Percentiles rank a stretch among this genome's conserved stretches.
Conservation (phyloP, 2,888 invertebrate species). For the Drosophila lacicola region DNA sequence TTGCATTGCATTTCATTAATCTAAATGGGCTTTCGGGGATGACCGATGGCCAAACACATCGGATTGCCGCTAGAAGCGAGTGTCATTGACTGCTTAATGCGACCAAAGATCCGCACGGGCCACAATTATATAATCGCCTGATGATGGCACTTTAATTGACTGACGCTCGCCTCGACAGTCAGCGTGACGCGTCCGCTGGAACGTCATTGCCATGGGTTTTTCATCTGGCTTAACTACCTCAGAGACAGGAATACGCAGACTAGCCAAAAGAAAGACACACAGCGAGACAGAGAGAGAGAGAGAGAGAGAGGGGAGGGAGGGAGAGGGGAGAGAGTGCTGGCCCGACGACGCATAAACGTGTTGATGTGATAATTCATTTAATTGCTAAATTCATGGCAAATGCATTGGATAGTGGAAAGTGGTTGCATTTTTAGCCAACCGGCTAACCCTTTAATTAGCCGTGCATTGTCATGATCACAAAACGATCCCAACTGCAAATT, state of each 20-base stretch:
- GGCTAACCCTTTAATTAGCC: constrained; percentile 33
- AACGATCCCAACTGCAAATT: constrained; percentile 9
- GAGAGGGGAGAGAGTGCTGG: constrained; percentile 6
- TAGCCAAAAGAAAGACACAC: not conserved
- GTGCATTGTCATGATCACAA: constrained; percentile 19
- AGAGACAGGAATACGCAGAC: constrained; percentile 3
- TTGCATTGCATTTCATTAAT: constrained; percentile 47
- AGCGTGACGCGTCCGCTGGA: constrained; percentile 25
- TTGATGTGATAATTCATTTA: constrained; percentile 64
- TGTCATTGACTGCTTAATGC: constrained; percentile 79
- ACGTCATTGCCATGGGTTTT: constrained; percentile 35
- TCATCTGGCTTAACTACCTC: constrained; percentile 10
- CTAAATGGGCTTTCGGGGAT: constrained; percentile 17
- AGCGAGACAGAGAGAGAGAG: not conserved
- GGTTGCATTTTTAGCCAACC: constrained; percentile 25
- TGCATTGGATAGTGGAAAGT: constrained; percentile 46
- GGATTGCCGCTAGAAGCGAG: constrained; percentile 11
- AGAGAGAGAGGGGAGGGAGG: not conserved
- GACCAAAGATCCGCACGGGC: constrained; percentile 29
- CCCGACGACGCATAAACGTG: constrained; percentile 48
- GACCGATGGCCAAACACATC: constrained; percentile 4
- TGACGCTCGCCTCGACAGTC: constrained; percentile 47
- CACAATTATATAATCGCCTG: constrained; percentile 66
- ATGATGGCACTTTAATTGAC: constrained; percentile 71
- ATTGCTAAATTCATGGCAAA: constrained; percentile 52